Evolutionary conservation across 2,888 invertebrate genomes (phyloP).

Genomic region (Aplocera efformata): DNA sequence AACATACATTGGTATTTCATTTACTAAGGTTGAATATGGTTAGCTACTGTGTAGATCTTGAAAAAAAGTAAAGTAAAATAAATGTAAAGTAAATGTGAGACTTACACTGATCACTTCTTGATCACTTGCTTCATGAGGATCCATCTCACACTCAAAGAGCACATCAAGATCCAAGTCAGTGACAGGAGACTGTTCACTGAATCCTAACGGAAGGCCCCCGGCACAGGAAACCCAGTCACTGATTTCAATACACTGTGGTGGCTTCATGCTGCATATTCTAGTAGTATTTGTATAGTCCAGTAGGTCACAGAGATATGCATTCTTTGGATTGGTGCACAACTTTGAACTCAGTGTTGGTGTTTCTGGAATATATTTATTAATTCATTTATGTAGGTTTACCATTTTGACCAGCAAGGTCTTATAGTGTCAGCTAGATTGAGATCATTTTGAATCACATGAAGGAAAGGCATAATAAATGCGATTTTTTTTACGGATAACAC

Average conservation of each 20-base stretch:
- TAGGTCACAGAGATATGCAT: conserved; percentile 83
- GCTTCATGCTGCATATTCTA: conserved; percentile 73
- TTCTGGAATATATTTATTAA: conserved; percentile 52
- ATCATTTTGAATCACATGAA: too few relatives aligned
- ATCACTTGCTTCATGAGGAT: conserved; percentile 53
- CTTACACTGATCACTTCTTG: conserved; percentile 58
- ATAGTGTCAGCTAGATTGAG: too few relatives aligned
- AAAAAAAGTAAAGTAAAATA: too few relatives aligned
- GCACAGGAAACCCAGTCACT: conserved; percentile 70
- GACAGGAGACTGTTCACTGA: conserved; percentile 48
- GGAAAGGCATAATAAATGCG: too few relatives aligned
- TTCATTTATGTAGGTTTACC: background rate
- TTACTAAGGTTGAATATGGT: too few relatives aligned
- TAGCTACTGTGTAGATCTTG: too few relatives aligned
- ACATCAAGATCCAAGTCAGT: conserved; percentile 65
- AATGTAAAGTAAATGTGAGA: conserved; percentile 2
- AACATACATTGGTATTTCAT: too few relatives aligned
- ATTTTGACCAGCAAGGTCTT: too few relatives aligned
- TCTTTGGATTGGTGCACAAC: conserved; percentile 76
- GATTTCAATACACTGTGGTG: conserved; percentile 67
- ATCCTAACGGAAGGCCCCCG: conserved; percentile 64
- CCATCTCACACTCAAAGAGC: conserved; percentile 73
- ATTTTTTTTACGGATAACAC: too few relatives aligned
- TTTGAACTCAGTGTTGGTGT: conserved; percentile 76
- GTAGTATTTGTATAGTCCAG: conserved; percentile 71